Percentiles rank a stretch among this genome's conserved stretches.
These are phyloP conservation scores for Sebastes minor DNA, from an alignment of 2,797 vertebrate species.

Conservation along the genomic window DNA sequence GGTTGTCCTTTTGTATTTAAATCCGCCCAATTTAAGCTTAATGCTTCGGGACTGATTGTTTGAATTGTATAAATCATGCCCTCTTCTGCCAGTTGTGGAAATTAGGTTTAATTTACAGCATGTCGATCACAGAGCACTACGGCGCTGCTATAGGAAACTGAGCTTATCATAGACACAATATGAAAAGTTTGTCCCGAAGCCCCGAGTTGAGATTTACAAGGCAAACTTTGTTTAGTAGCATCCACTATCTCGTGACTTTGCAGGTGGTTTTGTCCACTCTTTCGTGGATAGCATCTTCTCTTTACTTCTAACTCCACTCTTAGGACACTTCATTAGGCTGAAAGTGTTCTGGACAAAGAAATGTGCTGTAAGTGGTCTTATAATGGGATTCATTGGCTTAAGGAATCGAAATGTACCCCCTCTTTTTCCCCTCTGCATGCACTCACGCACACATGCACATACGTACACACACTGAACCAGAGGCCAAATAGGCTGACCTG, in stretches of 20 bases:
- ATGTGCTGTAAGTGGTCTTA: conserved; percentile 66
- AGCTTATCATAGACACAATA: neutral
- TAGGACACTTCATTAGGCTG: conserved; percentile 73
- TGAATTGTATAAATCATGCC: conserved; percentile 14
- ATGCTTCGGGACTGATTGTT: conserved; percentile 33
- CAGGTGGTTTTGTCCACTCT: neutral
- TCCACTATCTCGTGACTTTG: neutral
- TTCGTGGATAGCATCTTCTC: conserved; percentile 38
- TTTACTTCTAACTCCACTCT: conserved; percentile 38
- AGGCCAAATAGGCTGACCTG: conserved; percentile 70
- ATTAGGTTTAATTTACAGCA: neutral
- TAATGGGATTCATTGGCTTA: conserved; percentile 80
- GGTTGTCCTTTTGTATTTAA: conserved; percentile 56
- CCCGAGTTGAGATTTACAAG: neutral
- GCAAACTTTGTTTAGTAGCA: neutral
- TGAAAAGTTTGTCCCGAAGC: neutral
- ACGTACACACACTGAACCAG: conserved; percentile 19
- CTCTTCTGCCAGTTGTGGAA: conserved; percentile 8
- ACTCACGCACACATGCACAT: neutral
- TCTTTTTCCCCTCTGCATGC: neutral
- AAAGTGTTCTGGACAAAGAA: conserved; percentile 72
- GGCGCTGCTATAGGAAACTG: neutral
- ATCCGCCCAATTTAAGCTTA: conserved; percentile 20
- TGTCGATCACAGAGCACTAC: neutral
- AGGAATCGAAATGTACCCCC: conserved; percentile 65